These are phyloP conservation scores for Drosophila dunni DNA, from an alignment of 1,140 invertebrate genomes.

Conservation along the genomic window DNA sequence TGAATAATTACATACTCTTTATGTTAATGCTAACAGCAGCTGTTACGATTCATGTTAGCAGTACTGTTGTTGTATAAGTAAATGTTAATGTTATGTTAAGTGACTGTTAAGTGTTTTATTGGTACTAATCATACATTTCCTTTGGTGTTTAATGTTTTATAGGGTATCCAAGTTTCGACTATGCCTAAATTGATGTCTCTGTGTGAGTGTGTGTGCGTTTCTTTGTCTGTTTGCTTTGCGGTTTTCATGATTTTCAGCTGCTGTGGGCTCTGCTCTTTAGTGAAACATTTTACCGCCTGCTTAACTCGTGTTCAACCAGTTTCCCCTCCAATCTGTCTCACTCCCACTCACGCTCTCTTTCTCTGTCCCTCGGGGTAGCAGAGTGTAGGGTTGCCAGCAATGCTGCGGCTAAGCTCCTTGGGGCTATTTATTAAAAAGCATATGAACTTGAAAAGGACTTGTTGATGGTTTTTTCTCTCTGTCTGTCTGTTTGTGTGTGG, in stretches of 20 bases:
- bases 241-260: conserved; percentile 66
- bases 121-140: not conserved
- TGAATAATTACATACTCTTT: not conserved
- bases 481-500: conserved; percentile 14
- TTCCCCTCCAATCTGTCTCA: not conserved
- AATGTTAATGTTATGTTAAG: not conserved
- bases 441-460: conserved; percentile 82
- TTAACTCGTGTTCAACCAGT: conserved; percentile 56
- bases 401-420: conserved; percentile 69
- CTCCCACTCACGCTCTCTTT: not conserved
- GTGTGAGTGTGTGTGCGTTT: conserved; percentile 10
- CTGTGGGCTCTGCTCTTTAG: conserved; percentile 67
- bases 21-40: not conserved
- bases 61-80: not conserved
- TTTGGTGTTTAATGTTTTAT: conserved; percentile 1
- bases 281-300: conserved; percentile 51
- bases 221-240: conserved; percentile 50
- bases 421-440: conserved; percentile 83
- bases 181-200: not conserved
- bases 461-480: conserved; percentile 65
- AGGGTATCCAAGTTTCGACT: conserved; percentile 18
- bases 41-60: not conserved
- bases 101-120: not conserved
- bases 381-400: not conserved
- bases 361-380: conserved; percentile 3